phyloP scores from a whole-genome alignment of 2,113 vertebrate species.

The Myotis yumanensis region DNA sequence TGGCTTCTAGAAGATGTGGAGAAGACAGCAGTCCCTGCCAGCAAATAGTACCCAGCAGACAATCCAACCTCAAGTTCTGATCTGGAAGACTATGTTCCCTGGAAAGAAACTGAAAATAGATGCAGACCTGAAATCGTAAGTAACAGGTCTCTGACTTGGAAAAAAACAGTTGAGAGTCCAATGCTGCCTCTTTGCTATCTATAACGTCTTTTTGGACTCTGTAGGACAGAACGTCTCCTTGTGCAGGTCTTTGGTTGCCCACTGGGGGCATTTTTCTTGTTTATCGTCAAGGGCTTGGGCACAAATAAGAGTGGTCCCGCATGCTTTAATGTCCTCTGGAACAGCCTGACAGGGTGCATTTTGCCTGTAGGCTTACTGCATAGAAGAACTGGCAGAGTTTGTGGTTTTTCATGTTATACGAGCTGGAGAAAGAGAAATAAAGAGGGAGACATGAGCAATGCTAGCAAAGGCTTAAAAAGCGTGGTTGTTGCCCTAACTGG shows the following conservation, averaged over 20 bases:
- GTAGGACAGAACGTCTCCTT: not conserved
- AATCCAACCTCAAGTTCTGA: not conserved
- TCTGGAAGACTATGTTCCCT: not conserved
- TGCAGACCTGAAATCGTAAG: constrained; percentile 33
- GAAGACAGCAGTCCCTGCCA: not conserved
- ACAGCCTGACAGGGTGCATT: not conserved
- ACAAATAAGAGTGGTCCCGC: not conserved
- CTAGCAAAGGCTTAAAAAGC: not conserved
- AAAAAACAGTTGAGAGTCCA: not conserved
- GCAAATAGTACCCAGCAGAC: not conserved
- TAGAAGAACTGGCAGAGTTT: not conserved
- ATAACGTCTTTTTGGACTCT: not conserved
- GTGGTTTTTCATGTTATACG: not conserved
- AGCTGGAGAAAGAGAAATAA: not conserved
- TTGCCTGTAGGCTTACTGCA: not conserved
- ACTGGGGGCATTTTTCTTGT: not conserved
- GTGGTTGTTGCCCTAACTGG: not conserved
- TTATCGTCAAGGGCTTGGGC: not conserved
- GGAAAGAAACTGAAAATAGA: not conserved
- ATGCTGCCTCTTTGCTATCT: not conserved
- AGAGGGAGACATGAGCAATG: not conserved
- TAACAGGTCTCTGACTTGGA: constrained; percentile 39
- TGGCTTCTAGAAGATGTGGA: constrained; percentile 2
- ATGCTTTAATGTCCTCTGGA: not conserved
- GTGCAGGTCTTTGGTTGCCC: not conserved